Conservation (phyloP, 2,113 vertebrate genomes). For the Notarius quadriscutis region DNA sequence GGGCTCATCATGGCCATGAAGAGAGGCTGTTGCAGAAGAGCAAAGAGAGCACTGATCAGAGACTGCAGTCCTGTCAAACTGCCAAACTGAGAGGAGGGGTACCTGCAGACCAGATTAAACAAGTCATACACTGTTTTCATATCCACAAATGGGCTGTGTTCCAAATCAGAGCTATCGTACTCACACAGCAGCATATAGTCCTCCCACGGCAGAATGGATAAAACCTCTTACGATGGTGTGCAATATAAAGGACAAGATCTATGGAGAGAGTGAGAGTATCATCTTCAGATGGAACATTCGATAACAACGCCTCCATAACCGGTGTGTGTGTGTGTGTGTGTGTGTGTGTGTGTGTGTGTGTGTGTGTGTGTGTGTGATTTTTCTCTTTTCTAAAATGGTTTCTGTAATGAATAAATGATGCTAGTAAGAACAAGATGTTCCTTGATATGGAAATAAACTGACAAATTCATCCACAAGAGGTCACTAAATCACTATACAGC, state of each 20-base stretch:
- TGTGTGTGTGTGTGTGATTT: not conserved
- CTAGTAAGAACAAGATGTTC: not conserved
- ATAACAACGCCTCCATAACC: not conserved
- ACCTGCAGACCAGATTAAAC: slow-evolving; percentile 71
- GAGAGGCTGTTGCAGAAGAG: slow-evolving; percentile 94
- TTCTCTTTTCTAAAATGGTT: slow-evolving; percentile 3
- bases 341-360: not conserved
- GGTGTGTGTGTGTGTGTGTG: not conserved
- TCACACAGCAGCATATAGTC: slow-evolving; percentile 97
- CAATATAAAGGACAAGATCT: slow-evolving; percentile 95
- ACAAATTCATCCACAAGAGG: slow-evolving; percentile 59
- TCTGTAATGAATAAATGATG: slow-evolving; percentile 36
- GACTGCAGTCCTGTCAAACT: slow-evolving; percentile 97
- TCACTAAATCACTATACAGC: slow-evolving; percentile 33
- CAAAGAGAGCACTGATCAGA: slow-evolving; percentile 92
- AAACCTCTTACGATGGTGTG: slow-evolving; percentile 96
- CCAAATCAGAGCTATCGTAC: slow-evolving; percentile 58
- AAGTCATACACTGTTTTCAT: slow-evolving; percentile 23
- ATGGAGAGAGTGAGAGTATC: slow-evolving; percentile 36
- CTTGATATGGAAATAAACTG: slow-evolving; percentile 38
- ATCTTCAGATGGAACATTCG: slow-evolving; percentile 14
- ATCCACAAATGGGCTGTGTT: not conserved
- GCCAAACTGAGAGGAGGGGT: slow-evolving; percentile 96
- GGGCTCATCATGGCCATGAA: slow-evolving; percentile 95
- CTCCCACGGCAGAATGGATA: slow-evolving; percentile 94